Base-by-base conservation (phyloP, 2,888 invertebrate genomes). In the Oligia fasciuncula region DNA sequence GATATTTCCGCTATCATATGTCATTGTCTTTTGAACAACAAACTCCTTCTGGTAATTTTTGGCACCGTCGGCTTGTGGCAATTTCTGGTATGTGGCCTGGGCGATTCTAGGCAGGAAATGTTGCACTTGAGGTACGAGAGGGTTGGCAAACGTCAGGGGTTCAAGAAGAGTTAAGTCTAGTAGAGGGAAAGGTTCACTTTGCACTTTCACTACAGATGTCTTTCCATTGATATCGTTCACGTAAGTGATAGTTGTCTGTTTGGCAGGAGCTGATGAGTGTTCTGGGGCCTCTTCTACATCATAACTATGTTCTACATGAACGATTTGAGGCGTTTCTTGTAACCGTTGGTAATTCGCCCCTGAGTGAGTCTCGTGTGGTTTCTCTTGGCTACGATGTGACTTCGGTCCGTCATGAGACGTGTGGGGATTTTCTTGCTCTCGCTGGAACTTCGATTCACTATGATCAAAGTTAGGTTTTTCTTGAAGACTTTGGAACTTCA, bases 91-190 rank as follows among this genome's bases (percentile, higher is more conserved):
- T 2, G 93, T 95, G 11, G 94, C 95, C 63, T 94, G 90, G 77
- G 90, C 92, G 77, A 96, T 94, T 90, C 93, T 94, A 14, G 97
- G 97, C 71, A 97, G 92, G 86, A 93, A 97, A 86, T 97, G 96
- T 90, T 97, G 97, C 63, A 96, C 93, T 94, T 97, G 97, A 17
- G 97, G 95, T 29, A 97, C 97, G 51, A 97, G 88, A 8, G 97
- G 96, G 86, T 96, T 97, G 5, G 91, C 94, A 85, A 97, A 97
- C 13, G 94, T 95, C 80, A 97, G 89, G 8, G 97, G 97, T 84
- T 97, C 95, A 62, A 96, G 91, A 70, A 96, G 94, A 81, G 93
- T 95, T 51, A 97, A 91, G 77, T 97, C 95, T 71, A 97, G 83
- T 3, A 96, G 89, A 65, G 95, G 96, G 9, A 96, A 71, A 9